Evolutionary conservation across 2,113 vertebrate species (phyloP).

Genomic region (Austrofundulus limnaeus): DNA sequence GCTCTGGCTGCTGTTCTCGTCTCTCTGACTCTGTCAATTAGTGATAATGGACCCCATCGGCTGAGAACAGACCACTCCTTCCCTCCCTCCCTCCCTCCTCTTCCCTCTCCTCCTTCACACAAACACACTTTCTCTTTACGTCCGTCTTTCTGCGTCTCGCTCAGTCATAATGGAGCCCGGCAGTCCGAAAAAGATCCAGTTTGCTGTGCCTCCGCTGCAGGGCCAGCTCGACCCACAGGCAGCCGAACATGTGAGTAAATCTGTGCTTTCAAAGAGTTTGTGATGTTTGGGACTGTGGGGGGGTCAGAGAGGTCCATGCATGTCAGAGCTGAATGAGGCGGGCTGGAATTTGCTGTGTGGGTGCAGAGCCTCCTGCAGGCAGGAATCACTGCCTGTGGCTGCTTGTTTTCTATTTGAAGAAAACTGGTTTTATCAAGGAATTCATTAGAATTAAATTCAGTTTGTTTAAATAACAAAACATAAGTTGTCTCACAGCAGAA

Average conservation of each 20-base stretch:
- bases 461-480: too few species aligned
- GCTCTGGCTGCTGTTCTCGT: conserved; percentile 12
- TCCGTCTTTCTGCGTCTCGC: conserved; percentile 51
- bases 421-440: too few species aligned
- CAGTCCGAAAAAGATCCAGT: conserved; percentile 97
- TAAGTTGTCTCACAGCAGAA: too few species aligned
- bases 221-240: conserved; percentile 92
- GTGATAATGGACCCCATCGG: conserved; percentile 58
- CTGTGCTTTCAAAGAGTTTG: background rate
- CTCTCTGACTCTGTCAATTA: conserved; percentile 56
- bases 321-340: conserved; percentile 29
- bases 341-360: conserved; percentile 51
- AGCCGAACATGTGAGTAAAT: conserved; percentile 88
- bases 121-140: conserved; percentile 37
- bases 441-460: too few species aligned
- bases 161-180: conserved; percentile 88
- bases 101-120: conserved; percentile 24
- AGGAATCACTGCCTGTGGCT: background rate
- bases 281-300: background rate
- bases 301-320: background rate
- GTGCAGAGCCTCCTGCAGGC: conserved; percentile 35
- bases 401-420: too few species aligned
- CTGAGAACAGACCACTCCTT: conserved; percentile 55
- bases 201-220: conserved; percentile 90
- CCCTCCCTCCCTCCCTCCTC: conserved; percentile 31